These are phyloP conservation scores for Hypocryptadius cinnamomeus DNA, from an alignment of 2,113 vertebrate species.

Conservation along the genomic window DNA sequence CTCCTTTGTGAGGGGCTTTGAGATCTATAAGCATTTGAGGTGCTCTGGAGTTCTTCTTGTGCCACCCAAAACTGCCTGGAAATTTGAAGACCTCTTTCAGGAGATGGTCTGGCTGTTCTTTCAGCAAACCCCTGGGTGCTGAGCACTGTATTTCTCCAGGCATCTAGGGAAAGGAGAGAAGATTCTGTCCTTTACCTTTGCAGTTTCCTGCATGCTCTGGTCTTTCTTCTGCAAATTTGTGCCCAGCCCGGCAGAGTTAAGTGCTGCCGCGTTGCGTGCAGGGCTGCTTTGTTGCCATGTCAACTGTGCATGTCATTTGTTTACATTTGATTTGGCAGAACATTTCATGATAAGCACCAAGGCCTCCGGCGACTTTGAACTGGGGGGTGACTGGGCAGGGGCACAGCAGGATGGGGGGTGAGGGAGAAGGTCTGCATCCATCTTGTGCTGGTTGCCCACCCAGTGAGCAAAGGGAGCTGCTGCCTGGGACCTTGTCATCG, in stretches of 20 bases:
- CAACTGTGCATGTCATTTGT: slow-evolving; percentile 71
- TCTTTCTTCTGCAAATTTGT: slow-evolving; percentile 28
- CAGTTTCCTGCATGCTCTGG: background rate
- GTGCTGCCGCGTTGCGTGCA: slow-evolving; percentile 24
- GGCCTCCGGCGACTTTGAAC: slow-evolving; percentile 60
- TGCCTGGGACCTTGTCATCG: rapidly evolving
- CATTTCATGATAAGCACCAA: slow-evolving; percentile 65
- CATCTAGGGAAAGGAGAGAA: background rate
- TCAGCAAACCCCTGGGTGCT: background rate
- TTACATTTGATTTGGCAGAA: slow-evolving; percentile 69
- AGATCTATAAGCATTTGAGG: background rate
- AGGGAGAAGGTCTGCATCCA: background rate
- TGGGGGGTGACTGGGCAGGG: background rate
- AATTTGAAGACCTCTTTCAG: background rate
- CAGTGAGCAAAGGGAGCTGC: background rate
- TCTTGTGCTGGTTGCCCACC: background rate
- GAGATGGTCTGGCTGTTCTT: background rate
- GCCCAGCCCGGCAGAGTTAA: slow-evolving; percentile 50
- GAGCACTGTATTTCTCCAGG: background rate
- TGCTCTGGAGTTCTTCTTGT: background rate
- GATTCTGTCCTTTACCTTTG: background rate
- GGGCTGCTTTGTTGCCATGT: slow-evolving; percentile 67
- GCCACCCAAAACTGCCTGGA: background rate
- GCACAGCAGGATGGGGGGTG: background rate
- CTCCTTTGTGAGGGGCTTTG: background rate